Conservation (phyloP, 1,140 invertebrate species). For the Drosophila saltans region DNA sequence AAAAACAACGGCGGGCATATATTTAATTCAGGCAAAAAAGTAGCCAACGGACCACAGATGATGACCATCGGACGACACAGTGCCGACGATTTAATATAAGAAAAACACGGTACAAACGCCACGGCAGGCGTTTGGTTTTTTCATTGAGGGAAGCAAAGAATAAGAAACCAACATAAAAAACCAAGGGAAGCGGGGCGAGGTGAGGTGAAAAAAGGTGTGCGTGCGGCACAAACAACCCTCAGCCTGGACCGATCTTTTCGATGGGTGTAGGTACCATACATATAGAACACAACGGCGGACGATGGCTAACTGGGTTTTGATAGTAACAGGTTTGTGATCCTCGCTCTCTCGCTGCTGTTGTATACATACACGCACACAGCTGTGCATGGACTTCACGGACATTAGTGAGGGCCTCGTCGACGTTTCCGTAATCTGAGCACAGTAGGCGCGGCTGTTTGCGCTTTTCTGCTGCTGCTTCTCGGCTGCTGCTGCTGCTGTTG, state of each 20-base stretch:
- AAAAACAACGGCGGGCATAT: slow-evolving; percentile 60
- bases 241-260: slow-evolving; percentile 45
- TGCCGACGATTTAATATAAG: slow-evolving; percentile 79
- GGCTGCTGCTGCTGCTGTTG: slow-evolving; percentile 31
- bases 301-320: slow-evolving; percentile 72
- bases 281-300: slow-evolving; percentile 2
- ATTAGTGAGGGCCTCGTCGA: slow-evolving; percentile 60
- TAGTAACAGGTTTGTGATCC: slow-evolving; percentile 74
- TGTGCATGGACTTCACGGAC: slow-evolving; percentile 72
- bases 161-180: slow-evolving; percentile 6
- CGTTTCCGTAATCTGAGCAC: slow-evolving; percentile 76
- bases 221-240: slow-evolving; percentile 69
- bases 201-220: slow-evolving; percentile 56
- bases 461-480: slow-evolving; percentile 62
- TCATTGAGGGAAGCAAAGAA: slow-evolving; percentile 22
- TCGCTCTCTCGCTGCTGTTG: slow-evolving; percentile 3
- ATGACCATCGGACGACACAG: slow-evolving; percentile 56
- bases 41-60: slow-evolving; percentile 52
- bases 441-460: slow-evolving; percentile 80
- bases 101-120: slow-evolving; percentile 57
- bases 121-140: slow-evolving; percentile 55
- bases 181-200: slow-evolving; percentile 28
- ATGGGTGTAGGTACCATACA: slow-evolving; percentile 71
- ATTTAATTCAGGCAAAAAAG: slow-evolving; percentile 81
- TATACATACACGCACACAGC: slow-evolving; percentile 53